Percentiles rank a stretch among this genome's conserved stretches.
Conservation (phyloP, 2,888 invertebrate genomes). For the Chelonus formosanus region DNA sequence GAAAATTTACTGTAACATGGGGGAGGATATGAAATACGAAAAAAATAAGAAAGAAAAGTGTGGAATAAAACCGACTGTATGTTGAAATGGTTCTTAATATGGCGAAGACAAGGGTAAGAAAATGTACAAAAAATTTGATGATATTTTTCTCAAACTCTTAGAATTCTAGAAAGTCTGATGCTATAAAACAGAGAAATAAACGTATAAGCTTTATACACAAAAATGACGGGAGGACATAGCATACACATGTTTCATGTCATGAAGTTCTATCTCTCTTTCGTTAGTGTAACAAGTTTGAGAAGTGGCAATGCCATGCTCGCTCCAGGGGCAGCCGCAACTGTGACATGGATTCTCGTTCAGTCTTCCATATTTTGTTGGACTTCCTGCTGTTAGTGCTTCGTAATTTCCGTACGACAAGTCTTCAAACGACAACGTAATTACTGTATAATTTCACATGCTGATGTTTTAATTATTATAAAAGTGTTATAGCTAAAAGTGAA, state of each 20-base stretch:
- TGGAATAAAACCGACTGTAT: conserved; percentile 16
- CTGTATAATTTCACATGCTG: conserved; percentile 5
- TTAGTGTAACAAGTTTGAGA: conserved; percentile 41
- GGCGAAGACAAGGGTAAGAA: conserved; percentile 17
- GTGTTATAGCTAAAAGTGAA: neutral
- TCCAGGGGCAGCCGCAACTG: conserved; percentile 28
- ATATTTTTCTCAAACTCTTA: neutral
- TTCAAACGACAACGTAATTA: conserved; percentile 4
- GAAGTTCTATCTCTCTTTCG: conserved; percentile 19
- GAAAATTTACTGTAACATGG: conserved; percentile 36
- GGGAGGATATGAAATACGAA: conserved; percentile 7
- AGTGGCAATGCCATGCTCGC: conserved; percentile 40
- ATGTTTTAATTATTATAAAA: neutral
- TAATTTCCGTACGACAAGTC: conserved; percentile 26
- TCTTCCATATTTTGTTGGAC: conserved; percentile 38
- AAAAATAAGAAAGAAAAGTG: conserved; percentile 17
- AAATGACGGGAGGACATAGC: conserved; percentile 8
- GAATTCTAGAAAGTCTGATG: neutral
- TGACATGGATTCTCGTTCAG: conserved; percentile 36
- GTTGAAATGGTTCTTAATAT: conserved; percentile 23
- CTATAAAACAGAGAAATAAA: conserved; percentile 6
- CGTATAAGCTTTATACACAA: conserved; percentile 5
- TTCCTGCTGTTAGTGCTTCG: conserved; percentile 27
- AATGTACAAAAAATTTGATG: neutral
- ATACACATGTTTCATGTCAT: conserved; percentile 30